phyloP scores from a whole-genome alignment of 2,113 vertebrate genomes.

The Nothocercus nigrocapillus region DNA sequence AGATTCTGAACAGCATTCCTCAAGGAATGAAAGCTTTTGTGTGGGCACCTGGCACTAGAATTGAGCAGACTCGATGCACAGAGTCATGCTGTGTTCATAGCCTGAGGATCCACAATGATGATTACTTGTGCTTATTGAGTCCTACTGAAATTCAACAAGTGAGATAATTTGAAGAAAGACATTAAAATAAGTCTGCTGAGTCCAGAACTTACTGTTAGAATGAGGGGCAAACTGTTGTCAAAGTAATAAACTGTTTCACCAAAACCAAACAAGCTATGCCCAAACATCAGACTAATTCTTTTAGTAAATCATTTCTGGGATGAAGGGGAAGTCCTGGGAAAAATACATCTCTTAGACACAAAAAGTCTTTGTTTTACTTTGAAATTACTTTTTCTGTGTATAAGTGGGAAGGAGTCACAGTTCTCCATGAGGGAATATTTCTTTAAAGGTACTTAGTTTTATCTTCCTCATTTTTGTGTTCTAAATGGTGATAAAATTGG shows the following conservation, averaged over 20 bases:
- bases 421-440: not conserved
- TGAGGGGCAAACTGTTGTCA: not conserved
- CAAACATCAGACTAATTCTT: not conserved
- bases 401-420: not conserved
- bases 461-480: not conserved
- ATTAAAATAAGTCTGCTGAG: not conserved
- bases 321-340: not conserved
- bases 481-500: not conserved
- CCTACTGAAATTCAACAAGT: not conserved
- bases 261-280: not conserved
- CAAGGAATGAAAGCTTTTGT: not conserved
- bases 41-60: fast-evolving
- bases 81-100: not conserved
- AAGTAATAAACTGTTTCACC: not conserved
- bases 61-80: not conserved
- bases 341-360: fast-evolving
- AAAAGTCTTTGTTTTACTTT: not conserved
- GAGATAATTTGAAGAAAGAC: not conserved
- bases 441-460: not conserved
- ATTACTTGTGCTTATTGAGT: not conserved
- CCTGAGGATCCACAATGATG: not conserved
- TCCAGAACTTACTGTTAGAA: not conserved
- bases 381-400: not conserved
- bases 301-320: not conserved
- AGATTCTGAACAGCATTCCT: not conserved